Conservation (phyloP, 1,140 invertebrate genomes). For the Cydia strobilella region DNA sequence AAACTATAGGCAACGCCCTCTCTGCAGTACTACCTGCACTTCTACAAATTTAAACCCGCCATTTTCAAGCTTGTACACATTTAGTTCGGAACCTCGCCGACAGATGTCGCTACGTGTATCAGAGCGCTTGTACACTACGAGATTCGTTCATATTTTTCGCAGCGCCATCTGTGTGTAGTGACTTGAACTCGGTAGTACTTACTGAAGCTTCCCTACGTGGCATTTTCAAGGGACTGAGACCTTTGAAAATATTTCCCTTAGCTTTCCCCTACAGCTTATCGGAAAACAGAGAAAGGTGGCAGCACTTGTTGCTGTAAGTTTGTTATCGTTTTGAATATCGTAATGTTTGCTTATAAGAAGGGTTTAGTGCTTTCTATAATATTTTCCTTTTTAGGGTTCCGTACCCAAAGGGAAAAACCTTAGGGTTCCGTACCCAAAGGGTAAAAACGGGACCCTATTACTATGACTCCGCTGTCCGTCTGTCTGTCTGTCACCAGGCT, state of each 20-base stretch:
- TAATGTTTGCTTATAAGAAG: not conserved
- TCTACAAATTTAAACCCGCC: not conserved
- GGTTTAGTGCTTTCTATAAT: not conserved
- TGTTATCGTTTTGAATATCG: not conserved
- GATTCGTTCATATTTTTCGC: not conserved
- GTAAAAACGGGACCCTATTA: too few relatives aligned
- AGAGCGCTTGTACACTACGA: not conserved
- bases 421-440: too few relatives aligned
- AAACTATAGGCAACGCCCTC: not conserved
- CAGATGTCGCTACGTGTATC: not conserved
- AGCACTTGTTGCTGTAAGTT: not conserved
- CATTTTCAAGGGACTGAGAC: not conserved
- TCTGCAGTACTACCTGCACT: not conserved
- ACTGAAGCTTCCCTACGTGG: not conserved
- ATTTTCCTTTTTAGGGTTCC: not conserved
- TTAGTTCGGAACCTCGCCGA: not conserved
- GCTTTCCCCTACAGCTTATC: not conserved
- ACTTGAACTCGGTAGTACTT: not conserved
- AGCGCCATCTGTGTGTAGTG: not conserved
- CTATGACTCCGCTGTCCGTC: too few relatives aligned
- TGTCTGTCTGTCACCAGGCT: too few relatives aligned
- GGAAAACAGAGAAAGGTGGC: not conserved
- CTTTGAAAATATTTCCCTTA: not conserved
- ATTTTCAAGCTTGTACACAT: not conserved
- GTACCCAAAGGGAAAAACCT: too few relatives aligned